A percentile compares a stretch with the other conserved stretches of the same genome.
Evolutionary conservation across 2,888 invertebrate species (phyloP).

Genomic region (Dilophus febrilis): DNA sequence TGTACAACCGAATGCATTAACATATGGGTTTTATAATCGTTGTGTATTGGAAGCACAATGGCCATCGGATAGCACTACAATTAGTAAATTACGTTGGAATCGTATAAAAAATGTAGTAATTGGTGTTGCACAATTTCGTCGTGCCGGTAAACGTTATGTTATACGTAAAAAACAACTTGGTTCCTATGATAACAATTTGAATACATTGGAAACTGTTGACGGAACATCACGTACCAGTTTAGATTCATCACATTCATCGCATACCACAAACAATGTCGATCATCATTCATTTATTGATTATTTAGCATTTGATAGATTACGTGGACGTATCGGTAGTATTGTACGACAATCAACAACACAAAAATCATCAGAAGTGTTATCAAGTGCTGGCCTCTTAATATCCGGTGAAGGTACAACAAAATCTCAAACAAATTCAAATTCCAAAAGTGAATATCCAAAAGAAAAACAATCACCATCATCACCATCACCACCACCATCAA

Average conservation of each 20-base stretch:
- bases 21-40: constrained; percentile 73
- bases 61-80: constrained; percentile 66
- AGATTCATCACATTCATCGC: constrained; percentile 23
- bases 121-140: constrained; percentile 76
- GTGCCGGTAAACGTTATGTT: constrained; percentile 48
- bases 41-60: constrained; percentile 88
- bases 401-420: constrained; percentile 22
- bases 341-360: constrained; percentile 34
- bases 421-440: constrained; percentile 3
- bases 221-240: constrained; percentile 29
- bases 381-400: constrained; percentile 38
- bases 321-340: constrained; percentile 44
- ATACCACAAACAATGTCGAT: constrained; percentile 8
- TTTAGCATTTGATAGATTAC: constrained; percentile 38
- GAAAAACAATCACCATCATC: no score
- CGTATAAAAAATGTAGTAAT: constrained; percentile 82
- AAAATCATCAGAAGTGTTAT: constrained; percentile 20
- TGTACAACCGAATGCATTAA: constrained; percentile 91
- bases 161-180: constrained; percentile 25
- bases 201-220: constrained; percentile 26
- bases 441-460: constrained; percentile 6
- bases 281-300: constrained; percentile 25
- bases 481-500: no score
- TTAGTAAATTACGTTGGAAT: constrained; percentile 74
- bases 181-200: constrained; percentile 27